Evolutionary conservation across 2,113 vertebrate genomes (phyloP), one percentile per base, ranked within the genome.

Genomic region (sheep (Ovis aries)): DNA sequence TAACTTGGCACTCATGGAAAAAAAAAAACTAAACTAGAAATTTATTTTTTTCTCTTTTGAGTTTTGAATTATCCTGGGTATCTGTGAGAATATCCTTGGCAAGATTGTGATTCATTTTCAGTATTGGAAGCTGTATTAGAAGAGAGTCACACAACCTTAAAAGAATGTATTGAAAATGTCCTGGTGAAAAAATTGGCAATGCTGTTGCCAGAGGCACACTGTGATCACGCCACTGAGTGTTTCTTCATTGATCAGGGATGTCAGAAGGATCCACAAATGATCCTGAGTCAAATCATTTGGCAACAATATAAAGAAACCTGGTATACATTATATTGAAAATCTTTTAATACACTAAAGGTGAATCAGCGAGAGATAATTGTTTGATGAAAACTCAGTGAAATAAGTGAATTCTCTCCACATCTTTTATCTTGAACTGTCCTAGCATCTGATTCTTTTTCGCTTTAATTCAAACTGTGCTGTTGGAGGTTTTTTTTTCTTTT

Each of bases 111-210:
- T 77, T 95, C 33, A 84, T 92, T 96, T 71, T 71, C 33, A 80
- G 7, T 74, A 91, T 96, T 40, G 33, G 86, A 87, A 96, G 43
- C 88, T 95, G n/a, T 96, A 93, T 81, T 48, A 95, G 52, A 97
- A 93, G 33, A 96, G 96, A 97, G 85, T 89, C 48, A 93, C 80
- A 85, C 64, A 95, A 62, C 27, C 94, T 88, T 40, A 94, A 95
- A 86, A 87, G 25, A 94, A 95, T 96, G 53, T 77, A 98, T 52
- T 93, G 67, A 91, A 97, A 95, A 93, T 97, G 77, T 91, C 77
- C 81, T 84, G 55, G 43, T 93, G 90, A 97, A 82, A 25, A 95
- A 90, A 96, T 29, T 84, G 94, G 96, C 83, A 84, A 94, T 45
- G 85, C 33, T 50, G 25, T 9, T 71, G 87, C 88, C 92, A 97